These are phyloP conservation scores for Ceyx margarethae DNA, from an alignment of 2,113 vertebrate species.

Conservation along the genomic window DNA sequence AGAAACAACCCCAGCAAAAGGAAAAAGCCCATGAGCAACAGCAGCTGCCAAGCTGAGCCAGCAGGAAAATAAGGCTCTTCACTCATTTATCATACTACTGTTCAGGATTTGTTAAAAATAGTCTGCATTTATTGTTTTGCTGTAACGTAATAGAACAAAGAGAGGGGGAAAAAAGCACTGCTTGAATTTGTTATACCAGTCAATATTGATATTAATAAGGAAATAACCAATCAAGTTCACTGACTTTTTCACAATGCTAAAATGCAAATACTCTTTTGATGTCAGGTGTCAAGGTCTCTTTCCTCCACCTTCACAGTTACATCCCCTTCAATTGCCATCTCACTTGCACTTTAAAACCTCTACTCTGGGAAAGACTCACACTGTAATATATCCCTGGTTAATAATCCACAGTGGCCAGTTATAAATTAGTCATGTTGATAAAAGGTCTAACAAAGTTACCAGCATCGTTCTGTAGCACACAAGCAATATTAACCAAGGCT, in stretches of 20 bases:
- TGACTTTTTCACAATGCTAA: neutral
- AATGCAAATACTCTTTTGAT: neutral
- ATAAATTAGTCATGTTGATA: constrained; percentile 38
- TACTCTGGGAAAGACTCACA: neutral
- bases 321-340: neutral
- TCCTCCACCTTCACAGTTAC: neutral
- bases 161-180: too few species aligned
- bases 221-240: neutral
- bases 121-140: neutral
- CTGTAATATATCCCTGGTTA: neutral
- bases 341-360: neutral
- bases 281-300: neutral
- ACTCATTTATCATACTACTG: neutral
- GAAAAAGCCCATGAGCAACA: neutral
- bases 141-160: neutral
- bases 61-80: neutral
- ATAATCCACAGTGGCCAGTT: constrained; percentile 1
- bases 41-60: neutral
- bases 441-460: constrained; percentile 55
- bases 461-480: neutral
- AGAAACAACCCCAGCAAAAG: neutral
- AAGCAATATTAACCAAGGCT: constrained; percentile 18
- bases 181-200: neutral
- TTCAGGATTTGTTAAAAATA: neutral
- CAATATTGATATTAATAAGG: neutral